Evolutionary conservation across 2,113 vertebrate genomes (phyloP), one percentile per base, ranked within the genome.

Genomic region (Setophaga kirtlandii): DNA sequence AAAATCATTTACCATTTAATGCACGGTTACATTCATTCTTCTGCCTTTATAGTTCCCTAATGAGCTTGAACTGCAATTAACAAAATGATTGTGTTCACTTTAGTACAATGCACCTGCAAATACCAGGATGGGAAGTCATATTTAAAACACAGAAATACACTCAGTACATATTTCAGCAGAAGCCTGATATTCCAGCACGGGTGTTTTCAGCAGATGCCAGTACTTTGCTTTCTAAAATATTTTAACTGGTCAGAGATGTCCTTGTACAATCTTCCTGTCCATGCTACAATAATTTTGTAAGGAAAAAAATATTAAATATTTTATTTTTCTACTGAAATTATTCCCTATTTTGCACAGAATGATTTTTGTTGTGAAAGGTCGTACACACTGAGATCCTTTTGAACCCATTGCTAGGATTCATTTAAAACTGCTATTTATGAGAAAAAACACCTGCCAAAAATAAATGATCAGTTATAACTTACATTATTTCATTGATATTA

Each of bases 61-160:
- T 96, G 96, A 97, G 97, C 91, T 96, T 97, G 94, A 97, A 97
- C 96, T 96, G 94, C 95, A 95, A 97, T 97, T 97, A 97, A 97
- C 94, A 87, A 97, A 96, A 97, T 95, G 81, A 97, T 98, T 86
- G 94, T 86, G 78, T 94, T 97, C 90, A 6, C 95, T 96, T 97
- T 83, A 97, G 94, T 93, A 78, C 96, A 94, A 94, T 88, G 90
- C 95, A 97, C 97, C 97, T 98, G 92, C 87, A 95, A 95, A 94
- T 94, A 94, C 96, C 94, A 95, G 76, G 70, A 96, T 90, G 78
- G 88, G 89, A 96, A 96, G 93, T 87, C 82, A 70, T 53, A 85
- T 93, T 95, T 93, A 74, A 86, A 89, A 53, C 79, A 63, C 6
- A 86, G 95, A 97, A 95, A 91, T 78, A 90, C 15, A 4, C 79